phyloP scores from a whole-genome alignment of 1,140 invertebrate species.

The Penaeus vannamei region DNA sequence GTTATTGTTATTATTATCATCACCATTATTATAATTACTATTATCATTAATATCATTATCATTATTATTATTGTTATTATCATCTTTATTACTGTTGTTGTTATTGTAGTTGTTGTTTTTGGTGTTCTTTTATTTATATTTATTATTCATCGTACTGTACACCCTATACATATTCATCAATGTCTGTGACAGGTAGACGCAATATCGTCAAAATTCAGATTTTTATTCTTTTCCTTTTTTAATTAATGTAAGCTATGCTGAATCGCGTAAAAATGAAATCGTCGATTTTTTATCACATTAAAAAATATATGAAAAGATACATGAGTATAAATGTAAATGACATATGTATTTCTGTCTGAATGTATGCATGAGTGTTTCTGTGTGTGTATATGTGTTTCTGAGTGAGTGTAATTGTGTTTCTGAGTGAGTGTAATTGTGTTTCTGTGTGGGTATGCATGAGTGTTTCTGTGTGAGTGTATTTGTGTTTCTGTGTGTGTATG shows the following conservation, averaged over 20 bases:
- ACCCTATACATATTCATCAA: neutral
- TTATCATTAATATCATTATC: neutral
- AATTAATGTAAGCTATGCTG: too few relatives aligned
- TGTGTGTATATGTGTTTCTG: too few relatives aligned
- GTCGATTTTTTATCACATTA: too few relatives aligned
- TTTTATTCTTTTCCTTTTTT: too few relatives aligned
- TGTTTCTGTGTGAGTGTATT: too few relatives aligned
- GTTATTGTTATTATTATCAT: neutral
- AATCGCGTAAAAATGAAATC: too few relatives aligned
- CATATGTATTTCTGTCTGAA: neutral
- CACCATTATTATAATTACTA: neutral
- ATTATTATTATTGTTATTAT: neutral
- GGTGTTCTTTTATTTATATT: neutral
- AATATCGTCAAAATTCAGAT: too few relatives aligned
- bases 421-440: neutral
- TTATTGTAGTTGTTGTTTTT: neutral
- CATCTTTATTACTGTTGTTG: neutral
- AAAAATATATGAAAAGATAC: neutral
- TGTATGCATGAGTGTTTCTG: conserved; percentile 2
- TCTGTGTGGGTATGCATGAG: neutral
- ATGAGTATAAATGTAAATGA: neutral
- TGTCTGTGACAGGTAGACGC: neutral
- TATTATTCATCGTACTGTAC: neutral
- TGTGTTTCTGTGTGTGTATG: too few relatives aligned
- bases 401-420: neutral